Conservation (phyloP, 1,140 invertebrate species). For the Brachionus sp. region DNA sequence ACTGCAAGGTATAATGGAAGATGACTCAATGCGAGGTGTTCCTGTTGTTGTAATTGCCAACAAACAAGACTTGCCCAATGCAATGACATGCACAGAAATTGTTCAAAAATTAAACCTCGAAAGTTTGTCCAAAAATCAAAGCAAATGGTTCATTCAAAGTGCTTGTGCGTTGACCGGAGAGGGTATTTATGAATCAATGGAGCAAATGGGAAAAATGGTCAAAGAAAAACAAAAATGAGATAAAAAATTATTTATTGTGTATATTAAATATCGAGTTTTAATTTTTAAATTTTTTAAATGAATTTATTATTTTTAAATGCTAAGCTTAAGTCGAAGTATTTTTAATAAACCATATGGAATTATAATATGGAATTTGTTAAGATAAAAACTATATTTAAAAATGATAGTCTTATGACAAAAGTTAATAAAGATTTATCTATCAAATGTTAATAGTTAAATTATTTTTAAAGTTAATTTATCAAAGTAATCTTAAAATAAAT, state of each 20-base stretch:
- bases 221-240: slow-evolving; percentile 12
- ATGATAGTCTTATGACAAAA: too few species aligned
- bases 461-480: too few species aligned
- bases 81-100: not conserved
- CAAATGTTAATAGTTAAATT: too few species aligned
- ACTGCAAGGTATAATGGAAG: slow-evolving; percentile 58
- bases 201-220: slow-evolving; percentile 74
- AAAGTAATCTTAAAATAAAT: too few species aligned
- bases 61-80: slow-evolving; percentile 53
- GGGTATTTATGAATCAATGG: slow-evolving; percentile 95
- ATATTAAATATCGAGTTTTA: too few species aligned
- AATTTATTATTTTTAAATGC: too few species aligned
- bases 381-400: too few species aligned
- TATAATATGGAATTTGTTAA: too few species aligned
- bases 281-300: too few species aligned
- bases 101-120: slow-evolving; percentile 7
- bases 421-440: too few species aligned
- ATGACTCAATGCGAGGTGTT: slow-evolving; percentile 48
- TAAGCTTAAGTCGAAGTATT: too few species aligned
- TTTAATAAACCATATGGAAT: too few species aligned
- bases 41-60: slow-evolving; percentile 57
- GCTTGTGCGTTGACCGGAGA: slow-evolving; percentile 91
- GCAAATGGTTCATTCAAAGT: slow-evolving; percentile 92
- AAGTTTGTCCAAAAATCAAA: slow-evolving; percentile 58
- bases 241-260: not conserved